A percentile compares a stretch with the other conserved stretches of the same genome.
phyloP scores from a whole-genome alignment of 53 echinoderm and acorn worm genomes.

The Apostichopus leukothele region DNA sequence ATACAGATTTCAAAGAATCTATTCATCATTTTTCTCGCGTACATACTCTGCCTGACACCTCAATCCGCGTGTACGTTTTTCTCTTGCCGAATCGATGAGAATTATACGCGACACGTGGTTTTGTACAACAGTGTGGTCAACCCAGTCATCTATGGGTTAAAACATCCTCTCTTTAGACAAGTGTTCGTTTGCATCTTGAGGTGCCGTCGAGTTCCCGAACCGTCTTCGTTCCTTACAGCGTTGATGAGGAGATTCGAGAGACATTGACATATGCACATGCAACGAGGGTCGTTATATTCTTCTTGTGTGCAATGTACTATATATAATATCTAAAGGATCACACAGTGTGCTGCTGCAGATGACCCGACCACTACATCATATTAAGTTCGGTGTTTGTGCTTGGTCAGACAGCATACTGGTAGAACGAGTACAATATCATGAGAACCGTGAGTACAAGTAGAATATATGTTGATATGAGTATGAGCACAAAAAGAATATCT shows the following conservation, averaged over 20 bases:
- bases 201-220: background rate
- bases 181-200: background rate
- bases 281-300: too few relatives aligned
- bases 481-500: too few relatives aligned
- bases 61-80: background rate
- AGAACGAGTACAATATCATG: too few relatives aligned
- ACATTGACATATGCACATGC: too few relatives aligned
- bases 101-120: background rate
- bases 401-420: too few relatives aligned
- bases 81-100: constrained; percentile 4
- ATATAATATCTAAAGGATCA: too few relatives aligned
- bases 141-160: constrained; percentile 15
- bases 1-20: constrained; percentile 9
- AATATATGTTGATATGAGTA: too few relatives aligned
- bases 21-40: background rate
- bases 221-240: background rate
- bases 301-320: too few relatives aligned
- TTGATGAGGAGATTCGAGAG: background rate
- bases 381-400: too few relatives aligned
- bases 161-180: background rate
- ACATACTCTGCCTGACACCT: background rate
- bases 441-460: too few relatives aligned
- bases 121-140: background rate
- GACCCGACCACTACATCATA: too few relatives aligned
- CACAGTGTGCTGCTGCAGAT: too few relatives aligned